Percentiles rank a stretch among this genome's conserved stretches.
Conservation (phyloP, 2,888 invertebrate genomes). For the Lamellibrachia satsuma region DNA sequence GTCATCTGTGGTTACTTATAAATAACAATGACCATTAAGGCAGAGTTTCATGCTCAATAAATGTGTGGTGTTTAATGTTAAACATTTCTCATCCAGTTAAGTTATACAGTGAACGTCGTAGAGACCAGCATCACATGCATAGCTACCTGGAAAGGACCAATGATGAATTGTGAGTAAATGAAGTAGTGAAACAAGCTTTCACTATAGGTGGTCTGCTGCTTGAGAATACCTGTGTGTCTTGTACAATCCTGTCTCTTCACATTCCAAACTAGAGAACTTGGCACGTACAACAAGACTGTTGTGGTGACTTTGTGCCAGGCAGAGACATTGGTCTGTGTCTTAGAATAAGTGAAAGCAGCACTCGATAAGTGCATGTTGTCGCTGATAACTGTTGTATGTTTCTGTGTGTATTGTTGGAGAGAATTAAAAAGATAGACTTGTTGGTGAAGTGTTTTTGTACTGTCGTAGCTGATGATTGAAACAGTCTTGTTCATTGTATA, state of each 20-base stretch:
- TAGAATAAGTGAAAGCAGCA: not conserved
- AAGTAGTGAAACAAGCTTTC: not conserved
- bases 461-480: not conserved
- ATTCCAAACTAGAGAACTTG: not conserved
- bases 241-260: not conserved
- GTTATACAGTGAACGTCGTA: not conserved
- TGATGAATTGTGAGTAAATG: not conserved
- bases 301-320: not conserved
- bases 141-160: conserved; percentile 6
- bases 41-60: not conserved
- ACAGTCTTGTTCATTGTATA: not conserved
- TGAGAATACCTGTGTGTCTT: not conserved
- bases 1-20: not conserved
- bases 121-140: not conserved
- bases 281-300: not conserved
- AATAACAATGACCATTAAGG: not conserved
- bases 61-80: not conserved
- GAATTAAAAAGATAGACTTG: conserved; percentile 13
- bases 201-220: not conserved
- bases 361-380: not conserved
- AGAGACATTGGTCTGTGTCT: not conserved
- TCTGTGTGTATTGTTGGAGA: not conserved
- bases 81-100: not conserved
- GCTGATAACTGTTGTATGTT: not conserved
- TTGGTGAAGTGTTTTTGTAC: not conserved